A percentile compares a stretch with the other conserved stretches of the same genome.
These are phyloP conservation scores for Ochlodes sylvanus DNA, from an alignment of 2,888 invertebrate species.

Conservation along the genomic window DNA sequence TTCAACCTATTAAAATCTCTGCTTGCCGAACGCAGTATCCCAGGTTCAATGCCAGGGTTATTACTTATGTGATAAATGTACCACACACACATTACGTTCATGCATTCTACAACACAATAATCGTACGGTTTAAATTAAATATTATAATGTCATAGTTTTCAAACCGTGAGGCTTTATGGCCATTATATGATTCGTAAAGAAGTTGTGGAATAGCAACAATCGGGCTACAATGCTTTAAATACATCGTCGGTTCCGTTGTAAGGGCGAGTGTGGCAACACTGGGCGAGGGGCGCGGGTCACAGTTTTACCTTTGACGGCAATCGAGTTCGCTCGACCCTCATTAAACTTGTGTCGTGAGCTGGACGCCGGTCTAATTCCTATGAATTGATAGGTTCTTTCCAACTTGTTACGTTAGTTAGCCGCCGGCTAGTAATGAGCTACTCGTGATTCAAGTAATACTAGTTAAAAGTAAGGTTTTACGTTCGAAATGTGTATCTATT, in stretches of 20 bases:
- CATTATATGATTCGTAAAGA: too few relatives aligned
- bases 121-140: too few relatives aligned
- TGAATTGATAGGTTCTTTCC: conserved; percentile 21
- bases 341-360: conserved; percentile 27
- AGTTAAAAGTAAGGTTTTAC: neutral
- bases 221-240: neutral
- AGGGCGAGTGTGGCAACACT: conserved; percentile 21
- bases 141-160: too few relatives aligned
- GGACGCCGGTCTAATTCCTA: conserved; percentile 18
- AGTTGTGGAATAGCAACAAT: neutral
- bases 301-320: conserved; percentile 31
- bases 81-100: too few relatives aligned
- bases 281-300: conserved; percentile 27
- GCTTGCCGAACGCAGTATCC: too few relatives aligned
- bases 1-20: too few relatives aligned
- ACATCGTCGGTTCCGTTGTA: neutral
- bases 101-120: too few relatives aligned
- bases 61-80: too few relatives aligned
- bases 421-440: too few relatives aligned
- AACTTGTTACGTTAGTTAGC: conserved; percentile 2
- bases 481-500: neutral
- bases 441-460: too few relatives aligned
- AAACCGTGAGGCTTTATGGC: too few relatives aligned
- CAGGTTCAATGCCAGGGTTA: too few relatives aligned
- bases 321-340: conserved; percentile 34